These are phyloP conservation scores for Xenops minutus DNA, from an alignment of 2,797 vertebrate species.

Conservation along the genomic window DNA sequence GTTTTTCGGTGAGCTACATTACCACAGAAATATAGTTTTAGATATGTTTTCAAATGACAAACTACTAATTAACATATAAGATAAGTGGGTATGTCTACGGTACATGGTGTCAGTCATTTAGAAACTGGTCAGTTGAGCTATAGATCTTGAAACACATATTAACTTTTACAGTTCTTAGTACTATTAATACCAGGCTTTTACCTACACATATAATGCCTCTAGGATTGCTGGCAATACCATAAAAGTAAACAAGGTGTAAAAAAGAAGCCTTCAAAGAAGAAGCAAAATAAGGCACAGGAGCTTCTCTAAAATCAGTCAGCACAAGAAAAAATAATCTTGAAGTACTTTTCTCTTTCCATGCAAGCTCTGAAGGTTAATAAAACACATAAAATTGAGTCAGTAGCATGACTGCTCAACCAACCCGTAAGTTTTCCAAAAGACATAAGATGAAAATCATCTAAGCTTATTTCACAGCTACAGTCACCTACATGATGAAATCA, in stretches of 20 bases:
- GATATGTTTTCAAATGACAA: not conserved
- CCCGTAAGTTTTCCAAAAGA: slow-evolving; percentile 19
- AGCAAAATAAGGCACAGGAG: not conserved
- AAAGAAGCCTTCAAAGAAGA: not conserved
- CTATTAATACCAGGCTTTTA: not conserved
- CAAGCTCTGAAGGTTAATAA: slow-evolving; percentile 21
- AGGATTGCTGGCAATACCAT: not conserved
- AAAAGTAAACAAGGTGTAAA: not conserved
- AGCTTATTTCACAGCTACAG: slow-evolving; percentile 9
- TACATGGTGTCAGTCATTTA: not conserved
- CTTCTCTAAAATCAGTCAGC: not conserved
- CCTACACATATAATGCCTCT: not conserved
- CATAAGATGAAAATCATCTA: not conserved
- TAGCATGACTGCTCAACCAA: slow-evolving; percentile 28
- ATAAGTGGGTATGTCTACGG: not conserved
- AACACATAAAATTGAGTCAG: not conserved
- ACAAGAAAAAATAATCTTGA: not conserved
- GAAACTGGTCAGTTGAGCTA: not conserved
- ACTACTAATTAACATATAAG: not conserved
- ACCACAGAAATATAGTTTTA: not conserved
- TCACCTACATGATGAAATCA: slow-evolving; percentile 22
- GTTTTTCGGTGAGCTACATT: not conserved
- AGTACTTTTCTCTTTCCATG: not conserved
- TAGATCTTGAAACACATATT: not conserved
- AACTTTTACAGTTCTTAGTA: not conserved